These are phyloP conservation scores for Diachrysia chrysitis DNA, from an alignment of 2,888 invertebrate genomes.

Conservation along the genomic window DNA sequence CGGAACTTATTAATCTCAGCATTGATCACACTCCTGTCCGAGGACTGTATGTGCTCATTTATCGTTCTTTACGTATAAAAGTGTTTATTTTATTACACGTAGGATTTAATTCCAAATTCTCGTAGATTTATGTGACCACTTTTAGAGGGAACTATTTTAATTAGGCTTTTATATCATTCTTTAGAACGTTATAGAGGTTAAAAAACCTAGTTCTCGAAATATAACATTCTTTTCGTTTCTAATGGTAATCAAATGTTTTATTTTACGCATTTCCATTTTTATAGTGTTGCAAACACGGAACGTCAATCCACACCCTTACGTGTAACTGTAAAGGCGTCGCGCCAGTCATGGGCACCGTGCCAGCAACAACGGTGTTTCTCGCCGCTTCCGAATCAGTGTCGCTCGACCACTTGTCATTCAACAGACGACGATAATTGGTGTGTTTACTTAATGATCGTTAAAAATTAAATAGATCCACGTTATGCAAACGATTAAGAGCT, in stretches of 20 bases:
- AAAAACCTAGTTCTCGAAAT: slow-evolving; percentile 44
- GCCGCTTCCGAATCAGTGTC: slow-evolving; percentile 70
- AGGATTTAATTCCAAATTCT: slow-evolving; percentile 59
- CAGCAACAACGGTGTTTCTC: slow-evolving; percentile 72
- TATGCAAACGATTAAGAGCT: slow-evolving; percentile 48
- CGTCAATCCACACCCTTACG: slow-evolving; percentile 62
- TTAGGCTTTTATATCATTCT: slow-evolving; percentile 48
- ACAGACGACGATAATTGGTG: slow-evolving; percentile 46
- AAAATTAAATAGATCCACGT: slow-evolving; percentile 42
- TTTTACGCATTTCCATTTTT: slow-evolving; percentile 57
- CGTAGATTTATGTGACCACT: slow-evolving; percentile 49
- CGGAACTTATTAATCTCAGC: slow-evolving; percentile 57
- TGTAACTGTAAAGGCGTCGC: slow-evolving; percentile 63
- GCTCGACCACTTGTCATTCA: slow-evolving; percentile 54
- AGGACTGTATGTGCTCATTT: slow-evolving; percentile 54
- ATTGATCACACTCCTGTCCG: slow-evolving; percentile 52
- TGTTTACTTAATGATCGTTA: slow-evolving; percentile 56
- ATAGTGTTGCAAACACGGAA: slow-evolving; percentile 57
- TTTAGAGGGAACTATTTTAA: slow-evolving; percentile 56
- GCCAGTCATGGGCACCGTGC: slow-evolving; percentile 83
- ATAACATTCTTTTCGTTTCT: slow-evolving; percentile 40
- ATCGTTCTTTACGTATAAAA: slow-evolving; percentile 44
- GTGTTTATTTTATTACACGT: slow-evolving; percentile 56
- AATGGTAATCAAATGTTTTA: slow-evolving; percentile 45
- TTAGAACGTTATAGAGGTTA: slow-evolving; percentile 33